These are phyloP conservation scores for Mionectes olivaceus DNA, from an alignment of 2,797 vertebrate genomes.

Conservation along the genomic window DNA sequence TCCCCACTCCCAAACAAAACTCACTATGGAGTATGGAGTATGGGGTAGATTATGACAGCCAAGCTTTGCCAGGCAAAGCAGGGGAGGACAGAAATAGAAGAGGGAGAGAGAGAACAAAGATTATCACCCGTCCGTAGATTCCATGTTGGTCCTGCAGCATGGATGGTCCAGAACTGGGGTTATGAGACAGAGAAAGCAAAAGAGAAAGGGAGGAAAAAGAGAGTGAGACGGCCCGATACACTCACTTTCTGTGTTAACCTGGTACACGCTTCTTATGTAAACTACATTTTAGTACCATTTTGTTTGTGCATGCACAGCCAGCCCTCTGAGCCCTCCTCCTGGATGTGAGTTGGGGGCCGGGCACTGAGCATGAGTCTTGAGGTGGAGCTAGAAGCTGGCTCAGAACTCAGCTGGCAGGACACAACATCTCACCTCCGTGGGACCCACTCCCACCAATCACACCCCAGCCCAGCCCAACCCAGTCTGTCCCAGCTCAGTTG, in stretches of 20 bases:
- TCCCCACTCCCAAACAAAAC: not conserved
- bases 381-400: not conserved
- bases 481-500: too few species aligned
- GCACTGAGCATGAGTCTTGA: not conserved
- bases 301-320: not conserved
- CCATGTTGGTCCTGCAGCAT: accelerated
- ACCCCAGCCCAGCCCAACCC: not conserved
- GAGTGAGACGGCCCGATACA: too few species aligned
- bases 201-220: not conserved
- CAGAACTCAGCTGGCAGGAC: not conserved
- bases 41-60: not conserved
- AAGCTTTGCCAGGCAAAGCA: not conserved
- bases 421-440: not conserved
- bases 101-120: not conserved
- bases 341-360: not conserved
- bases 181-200: not conserved
- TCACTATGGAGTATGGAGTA: not conserved
- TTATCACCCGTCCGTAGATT: not conserved
- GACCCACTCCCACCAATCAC: not conserved
- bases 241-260: not conserved
- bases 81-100: not conserved
- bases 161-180: not conserved
- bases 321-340: not conserved
- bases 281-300: not conserved
- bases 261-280: not conserved